Base-by-base conservation (phyloP, 2,888 invertebrate genomes). In the Coenonympha glycerion region DNA sequence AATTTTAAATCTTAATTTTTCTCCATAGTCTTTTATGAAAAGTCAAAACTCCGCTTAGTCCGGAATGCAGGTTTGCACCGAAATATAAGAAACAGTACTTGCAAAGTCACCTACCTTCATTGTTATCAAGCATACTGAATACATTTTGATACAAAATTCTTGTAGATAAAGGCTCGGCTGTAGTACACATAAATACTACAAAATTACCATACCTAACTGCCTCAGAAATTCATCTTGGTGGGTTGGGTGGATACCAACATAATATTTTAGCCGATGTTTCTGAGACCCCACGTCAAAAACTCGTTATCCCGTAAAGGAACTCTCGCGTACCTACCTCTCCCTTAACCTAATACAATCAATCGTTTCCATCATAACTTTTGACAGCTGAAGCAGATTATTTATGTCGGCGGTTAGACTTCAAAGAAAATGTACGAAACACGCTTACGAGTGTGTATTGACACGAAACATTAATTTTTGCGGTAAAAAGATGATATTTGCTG, bases 361-460 rank as follows among this genome's bases (percentile, higher is more conserved):
- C 55, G 51, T 49, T 46, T 47, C 47, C 44, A 49, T 53, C 56
- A 52, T 55, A 56, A 53, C 55, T 55, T 58, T 39, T 55, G 55
- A 58, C 58, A 58, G 54, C 48, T 26, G 47, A 34, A 42, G 44
- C 13, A 34, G 31, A 52, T 55, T 55, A 55, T 55, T 49, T 44
- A 53, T 39, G 44, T 44, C 36, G 50, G 31, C 45, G 30, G 49
- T 44, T 44, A 24, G 49, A 18, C 31, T 44, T 30, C 19, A 44
- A 31, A 44, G 21, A 44, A 30, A 31, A 21, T 44, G 24, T 24
- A 24, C 15, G 13, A 15, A n/a, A 15, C 21, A 36, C 15, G 13
- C 39, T 8, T 2, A 21, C 42, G n/a, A 4, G 19, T 5, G 2
- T 6, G 18, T 19, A 42, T 44, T 44, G 31, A 44, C n/a, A 9